Evolutionary conservation across 2,888 invertebrate species (phyloP).

Genomic region (Eurytoma adleriae): DNA sequence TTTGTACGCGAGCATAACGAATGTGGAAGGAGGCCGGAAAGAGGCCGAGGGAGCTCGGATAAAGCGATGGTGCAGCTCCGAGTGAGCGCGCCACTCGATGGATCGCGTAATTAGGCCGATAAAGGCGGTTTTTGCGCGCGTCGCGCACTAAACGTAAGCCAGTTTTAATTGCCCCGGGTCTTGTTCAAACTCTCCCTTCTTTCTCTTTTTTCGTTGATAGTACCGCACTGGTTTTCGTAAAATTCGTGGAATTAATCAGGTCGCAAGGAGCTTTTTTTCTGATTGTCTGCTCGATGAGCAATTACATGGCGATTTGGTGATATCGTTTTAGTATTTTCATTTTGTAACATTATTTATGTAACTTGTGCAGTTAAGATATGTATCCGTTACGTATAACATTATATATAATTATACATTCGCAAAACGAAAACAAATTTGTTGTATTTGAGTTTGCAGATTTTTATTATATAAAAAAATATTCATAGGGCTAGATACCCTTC

Average conservation of each 20-base stretch:
- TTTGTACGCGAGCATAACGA: too few relatives aligned
- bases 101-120: slow-evolving; percentile 50
- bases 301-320: background rate
- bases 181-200: slow-evolving; percentile 21
- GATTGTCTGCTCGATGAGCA: slow-evolving; percentile 35
- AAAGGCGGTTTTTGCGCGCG: slow-evolving; percentile 32
- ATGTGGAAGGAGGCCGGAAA: too few relatives aligned
- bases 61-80: background rate
- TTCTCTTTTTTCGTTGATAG: background rate
- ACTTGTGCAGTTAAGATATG: too few relatives aligned
- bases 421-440: too few relatives aligned
- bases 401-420: too few relatives aligned
- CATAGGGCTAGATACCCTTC: too few relatives aligned
- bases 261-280: background rate
- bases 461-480: too few relatives aligned
- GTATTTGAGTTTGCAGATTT: too few relatives aligned
- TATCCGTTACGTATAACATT: too few relatives aligned
- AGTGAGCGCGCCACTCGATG: background rate
- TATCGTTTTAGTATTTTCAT: too few relatives aligned
- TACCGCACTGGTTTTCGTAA: slow-evolving; percentile 9
- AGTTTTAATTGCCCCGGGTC: slow-evolving; percentile 50
- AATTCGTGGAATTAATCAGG: slow-evolving; percentile 52
- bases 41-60: too few relatives aligned
- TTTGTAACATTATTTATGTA: too few relatives aligned
- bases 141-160: slow-evolving; percentile 19